phyloP scores from a whole-genome alignment of 1,140 invertebrate genomes.

The Megathymus violae region DNA sequence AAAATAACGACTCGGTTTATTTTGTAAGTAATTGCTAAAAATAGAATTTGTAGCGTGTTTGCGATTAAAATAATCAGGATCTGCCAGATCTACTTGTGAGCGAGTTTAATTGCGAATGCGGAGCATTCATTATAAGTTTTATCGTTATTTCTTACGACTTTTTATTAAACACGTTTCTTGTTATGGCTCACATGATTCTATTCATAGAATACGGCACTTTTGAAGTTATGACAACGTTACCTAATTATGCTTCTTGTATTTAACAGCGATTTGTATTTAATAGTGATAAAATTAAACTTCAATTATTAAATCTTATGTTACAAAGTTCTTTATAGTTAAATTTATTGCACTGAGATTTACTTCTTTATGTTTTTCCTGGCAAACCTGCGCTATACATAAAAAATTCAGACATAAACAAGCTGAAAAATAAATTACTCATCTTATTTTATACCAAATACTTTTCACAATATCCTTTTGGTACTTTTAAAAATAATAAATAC shows the following conservation, averaged over 20 bases:
- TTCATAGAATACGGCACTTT: constrained; percentile 6
- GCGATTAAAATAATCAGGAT: constrained; percentile 32
- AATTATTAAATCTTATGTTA: not conserved
- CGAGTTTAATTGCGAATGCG: constrained; percentile 30
- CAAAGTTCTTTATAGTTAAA: not conserved
- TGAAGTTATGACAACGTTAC: not conserved
- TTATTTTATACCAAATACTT: no score
- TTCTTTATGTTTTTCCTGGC: no score
- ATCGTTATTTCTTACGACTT: constrained; percentile 33
- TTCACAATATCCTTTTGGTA: no score
- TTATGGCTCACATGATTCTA: constrained; percentile 15
- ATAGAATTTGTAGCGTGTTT: constrained; percentile 33
- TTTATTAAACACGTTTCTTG: constrained; percentile 29
- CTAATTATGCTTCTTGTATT: constrained; percentile 1
- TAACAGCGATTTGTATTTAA: constrained; percentile 5
- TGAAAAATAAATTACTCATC: no score
- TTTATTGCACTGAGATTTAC: not conserved
- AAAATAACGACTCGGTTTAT: constrained; percentile 31
- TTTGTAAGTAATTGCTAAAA: constrained; percentile 35
- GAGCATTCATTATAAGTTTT: constrained; percentile 32
- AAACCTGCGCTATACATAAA: no score
- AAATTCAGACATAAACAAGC: no score
- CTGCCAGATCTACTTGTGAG: constrained; percentile 29
- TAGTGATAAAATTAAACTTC: not conserved
- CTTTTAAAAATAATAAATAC: no score